Base-by-base conservation (phyloP, 1,140 invertebrate genomes). In the Mizuhopecten yessoensis region DNA sequence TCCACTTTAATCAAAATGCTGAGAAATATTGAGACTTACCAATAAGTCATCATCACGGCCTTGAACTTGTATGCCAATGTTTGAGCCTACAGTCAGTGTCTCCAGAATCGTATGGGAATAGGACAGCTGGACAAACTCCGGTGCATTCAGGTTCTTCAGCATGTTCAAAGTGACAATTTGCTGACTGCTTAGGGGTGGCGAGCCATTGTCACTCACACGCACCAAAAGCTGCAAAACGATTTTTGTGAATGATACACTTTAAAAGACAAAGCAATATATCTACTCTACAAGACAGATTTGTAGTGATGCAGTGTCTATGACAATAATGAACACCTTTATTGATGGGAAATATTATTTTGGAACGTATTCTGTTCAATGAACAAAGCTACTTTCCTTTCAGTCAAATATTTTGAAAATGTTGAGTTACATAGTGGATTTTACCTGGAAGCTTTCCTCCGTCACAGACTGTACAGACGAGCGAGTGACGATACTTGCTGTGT, bases 81-180 rank as follows among this genome's bases (percentile, higher is more conserved):
- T 88, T 34, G 88, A 75, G 34, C 93, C 94, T 0, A 93, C 91
- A 42, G 86, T 39, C 15, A 92, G 90, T 15, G 89, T 93, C 57
- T 95, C 95, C 0, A 90, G 92, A 45, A 96, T 93, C 13, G 90
- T 93, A 23, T 87, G 87, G 15, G 49, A 17, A 87, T 95, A 96
- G 23, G 87, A 86, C 5, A 36, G 49, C n/a, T 87, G 75, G 36
- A 98, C 98, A 95, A 99, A 99, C n/a, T 98, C 98, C 29, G 97
- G 96, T 39, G 97, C 96, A 7, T 97, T 97, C 3, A 97, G 97
- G 3, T 98, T 97, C 95, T 98, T 98, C 87, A 98, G 97, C 17
- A 99, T 98, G 93, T 97, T 98, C 0, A 99, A 97, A 5, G 98
- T 98, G 0, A 99, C 92, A n/a, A 90, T n/a, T 3, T 88, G 90